phyloP scores from a whole-genome alignment of 2,113 vertebrate species.

The Phainopepla nitens region DNA sequence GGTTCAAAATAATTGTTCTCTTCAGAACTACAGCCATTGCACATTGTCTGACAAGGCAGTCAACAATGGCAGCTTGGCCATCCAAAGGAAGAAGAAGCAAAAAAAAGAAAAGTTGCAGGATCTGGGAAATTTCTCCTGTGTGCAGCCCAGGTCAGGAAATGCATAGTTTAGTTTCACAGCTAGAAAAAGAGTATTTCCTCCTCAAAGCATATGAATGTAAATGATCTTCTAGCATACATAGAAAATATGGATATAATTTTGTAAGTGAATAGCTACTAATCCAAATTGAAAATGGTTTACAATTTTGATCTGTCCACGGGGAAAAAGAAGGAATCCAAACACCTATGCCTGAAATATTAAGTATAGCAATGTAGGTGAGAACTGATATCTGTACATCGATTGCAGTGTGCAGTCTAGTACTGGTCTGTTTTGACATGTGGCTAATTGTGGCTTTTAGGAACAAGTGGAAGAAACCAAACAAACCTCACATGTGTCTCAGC shows the following conservation, averaged over 20 bases:
- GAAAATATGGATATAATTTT: neutral
- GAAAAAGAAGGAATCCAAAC: neutral
- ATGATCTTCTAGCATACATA: neutral
- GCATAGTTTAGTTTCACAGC: neutral
- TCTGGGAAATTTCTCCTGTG: neutral
- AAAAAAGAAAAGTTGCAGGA: neutral
- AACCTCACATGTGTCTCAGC: neutral
- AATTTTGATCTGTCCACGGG: neutral
- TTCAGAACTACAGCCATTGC: neutral
- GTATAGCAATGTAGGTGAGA: neutral
- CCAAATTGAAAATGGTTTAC: neutral
- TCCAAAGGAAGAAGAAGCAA: neutral
- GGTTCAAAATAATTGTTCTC: neutral
- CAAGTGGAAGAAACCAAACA: neutral
- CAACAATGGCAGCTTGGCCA: neutral
- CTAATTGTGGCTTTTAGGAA: neutral
- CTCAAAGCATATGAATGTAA: neutral
- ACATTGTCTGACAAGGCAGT: neutral
- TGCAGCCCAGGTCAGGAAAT: neutral
- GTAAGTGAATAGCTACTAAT: neutral
- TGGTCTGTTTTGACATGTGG: neutral
- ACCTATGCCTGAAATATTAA: neutral
- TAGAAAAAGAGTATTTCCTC: neutral
- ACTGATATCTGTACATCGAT: neutral
- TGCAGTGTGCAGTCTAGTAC: neutral